Percentiles rank a stretch among this genome's conserved stretches.
These are phyloP conservation scores for Manis crassicaudata DNA, from an alignment of 2,797 vertebrate species.

Conservation along the genomic window DNA sequence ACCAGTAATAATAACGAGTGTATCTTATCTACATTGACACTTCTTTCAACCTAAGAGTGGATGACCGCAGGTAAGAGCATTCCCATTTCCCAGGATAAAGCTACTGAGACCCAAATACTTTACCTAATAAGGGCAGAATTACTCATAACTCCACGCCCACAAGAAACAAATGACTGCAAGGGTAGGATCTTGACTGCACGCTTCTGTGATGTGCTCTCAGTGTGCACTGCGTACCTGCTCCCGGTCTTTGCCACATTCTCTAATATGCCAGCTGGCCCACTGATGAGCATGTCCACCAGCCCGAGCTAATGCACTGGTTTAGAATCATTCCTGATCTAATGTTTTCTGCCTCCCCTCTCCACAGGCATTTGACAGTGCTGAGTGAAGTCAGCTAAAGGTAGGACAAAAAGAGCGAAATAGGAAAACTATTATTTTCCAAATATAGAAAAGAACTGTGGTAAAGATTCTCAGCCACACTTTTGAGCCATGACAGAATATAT, in stretches of 20 bases:
- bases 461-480: not conserved
- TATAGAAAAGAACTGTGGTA: not conserved
- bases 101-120: not conserved
- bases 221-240: not conserved
- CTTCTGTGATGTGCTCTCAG: not conserved
- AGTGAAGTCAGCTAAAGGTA: not conserved
- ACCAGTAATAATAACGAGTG: not conserved
- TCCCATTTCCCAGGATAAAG: conserved; percentile 28
- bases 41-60: not conserved
- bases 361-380: not conserved
- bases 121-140: not conserved
- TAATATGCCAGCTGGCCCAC: not conserved
- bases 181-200: not conserved
- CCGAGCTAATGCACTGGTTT: not conserved
- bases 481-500: not conserved
- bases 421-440: not conserved
- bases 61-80: not conserved
- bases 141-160: not conserved
- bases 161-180: not conserved
- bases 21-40: not conserved
- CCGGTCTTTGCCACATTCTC: not conserved
- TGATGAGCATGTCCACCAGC: not conserved
- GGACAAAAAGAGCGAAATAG: not conserved
- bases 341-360: not conserved
- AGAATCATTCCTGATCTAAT: not conserved